Percentiles rank a stretch among this genome's conserved stretches.
Conservation (phyloP, 2,113 vertebrate genomes). For the Phasianus colchicus region DNA sequence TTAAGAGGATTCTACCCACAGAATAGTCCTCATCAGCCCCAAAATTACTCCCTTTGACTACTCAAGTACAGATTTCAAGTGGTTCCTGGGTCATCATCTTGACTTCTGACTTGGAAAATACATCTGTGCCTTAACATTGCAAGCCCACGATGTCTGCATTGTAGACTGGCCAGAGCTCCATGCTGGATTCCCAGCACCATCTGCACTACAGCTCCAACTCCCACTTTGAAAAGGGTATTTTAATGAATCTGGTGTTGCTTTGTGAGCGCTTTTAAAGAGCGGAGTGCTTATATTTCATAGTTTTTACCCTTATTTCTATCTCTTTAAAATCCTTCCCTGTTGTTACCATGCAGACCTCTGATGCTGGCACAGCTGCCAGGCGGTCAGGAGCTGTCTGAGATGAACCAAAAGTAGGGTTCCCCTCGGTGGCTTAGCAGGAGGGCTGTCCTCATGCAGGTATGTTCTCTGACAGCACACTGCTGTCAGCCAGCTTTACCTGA, state of each 20-base stretch:
- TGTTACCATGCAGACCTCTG: background rate
- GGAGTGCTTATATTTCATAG: background rate
- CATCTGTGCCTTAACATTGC: background rate
- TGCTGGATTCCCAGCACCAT: background rate
- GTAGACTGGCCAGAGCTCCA: fast-evolving
- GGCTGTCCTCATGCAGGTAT: background rate
- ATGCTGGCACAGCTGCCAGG: background rate
- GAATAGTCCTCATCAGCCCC: background rate
- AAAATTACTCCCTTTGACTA: background rate
- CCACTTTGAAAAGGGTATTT: background rate
- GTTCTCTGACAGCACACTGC: background rate
- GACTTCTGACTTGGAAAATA: background rate
- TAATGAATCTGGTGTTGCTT: background rate
- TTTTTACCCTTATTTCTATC: background rate
- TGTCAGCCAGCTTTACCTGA: background rate
- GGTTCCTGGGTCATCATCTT: background rate
- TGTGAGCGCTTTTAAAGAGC: conserved; percentile 6
- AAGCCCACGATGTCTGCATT: background rate
- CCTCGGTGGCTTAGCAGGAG: background rate
- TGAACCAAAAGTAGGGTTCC: fast-evolving
- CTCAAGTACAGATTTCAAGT: background rate
- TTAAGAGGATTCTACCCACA: background rate
- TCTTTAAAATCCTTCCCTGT: background rate
- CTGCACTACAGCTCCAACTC: background rate
- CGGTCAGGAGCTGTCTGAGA: background rate